Evolutionary conservation across 2,797 vertebrate genomes (phyloP), one percentile per base, ranked within the genome.

Genomic region (Nyctibius grandis): DNA sequence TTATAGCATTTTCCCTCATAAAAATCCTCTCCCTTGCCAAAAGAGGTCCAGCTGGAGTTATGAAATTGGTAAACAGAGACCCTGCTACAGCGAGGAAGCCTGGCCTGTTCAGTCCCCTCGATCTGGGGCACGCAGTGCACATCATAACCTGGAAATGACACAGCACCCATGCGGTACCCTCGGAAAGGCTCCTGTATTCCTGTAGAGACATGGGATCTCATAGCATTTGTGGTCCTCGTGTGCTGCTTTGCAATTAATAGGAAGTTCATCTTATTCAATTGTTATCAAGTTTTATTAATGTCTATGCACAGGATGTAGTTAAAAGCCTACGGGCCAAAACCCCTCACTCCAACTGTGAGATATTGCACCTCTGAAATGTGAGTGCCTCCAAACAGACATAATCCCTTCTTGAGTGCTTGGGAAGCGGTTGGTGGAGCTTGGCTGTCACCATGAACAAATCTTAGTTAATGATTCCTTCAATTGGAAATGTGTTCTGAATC

Each of bases 1-100:
- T 97, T 96, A 97, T 80, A 77, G 91, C 67, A 75, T 96, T 96
- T 97, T 92, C 88, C 81, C 91, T 94, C 86, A 89, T 95, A 97
- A 97, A 97, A 97, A 88, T 70, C 67, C 75, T 91, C 50, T 94
- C 81, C 80, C 47, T 85, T 87, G 89, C 93, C 95, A 96, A 89
- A 89, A 88, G 74, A 81, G 40, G 91, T 94, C 84, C 89, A 96
- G 91, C 87, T 95, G 91, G 90, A 96, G 92, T 96, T 96, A 93
- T 28, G 64, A 96, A 97, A 95, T 73, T 70, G 42, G 77, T 75
- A 61, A 96, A 82, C 68, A 95, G 85, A 74, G 83, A 76, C 80
- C 65, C 68, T 90, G 45, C 42, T 60, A 10, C 63, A 84, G 36
- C 7, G 87, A 60, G 65, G 78, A 51, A 60, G 42, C 79, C 48